A percentile compares a stretch with the other conserved stretches of the same genome.
These are phyloP conservation scores for Numida meleagris DNA, from an alignment of 2,113 vertebrate genomes.

Conservation along the genomic window DNA sequence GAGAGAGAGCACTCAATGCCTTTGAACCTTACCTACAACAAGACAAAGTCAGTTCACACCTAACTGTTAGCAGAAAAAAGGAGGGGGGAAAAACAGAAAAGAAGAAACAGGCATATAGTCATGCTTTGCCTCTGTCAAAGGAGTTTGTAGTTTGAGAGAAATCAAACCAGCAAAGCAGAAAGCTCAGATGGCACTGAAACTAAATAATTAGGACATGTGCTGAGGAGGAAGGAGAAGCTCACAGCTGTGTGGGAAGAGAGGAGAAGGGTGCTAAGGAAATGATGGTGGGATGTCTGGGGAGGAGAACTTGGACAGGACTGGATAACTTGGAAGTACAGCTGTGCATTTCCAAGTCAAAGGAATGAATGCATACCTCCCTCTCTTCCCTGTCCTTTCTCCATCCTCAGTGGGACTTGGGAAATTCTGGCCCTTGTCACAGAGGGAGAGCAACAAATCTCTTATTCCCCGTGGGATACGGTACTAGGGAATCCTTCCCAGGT, in stretches of 20 bases:
- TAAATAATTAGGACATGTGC: neutral
- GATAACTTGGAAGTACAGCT: neutral
- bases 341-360: neutral
- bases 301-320: neutral
- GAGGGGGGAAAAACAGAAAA: neutral
- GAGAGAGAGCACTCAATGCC: constrained; percentile 15
- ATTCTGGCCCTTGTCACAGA: neutral
- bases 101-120: neutral
- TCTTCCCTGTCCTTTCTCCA: neutral
- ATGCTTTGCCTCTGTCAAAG: constrained; percentile 25
- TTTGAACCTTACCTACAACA: constrained; percentile 59
- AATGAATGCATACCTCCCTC: rapidly evolving
- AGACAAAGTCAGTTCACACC: constrained; percentile 36
- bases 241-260: neutral
- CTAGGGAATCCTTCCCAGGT: neutral
- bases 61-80: neutral
- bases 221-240: rapidly evolving
- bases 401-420: neutral
- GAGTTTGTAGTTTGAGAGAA: neutral
- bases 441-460: neutral
- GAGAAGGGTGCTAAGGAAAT: neutral
- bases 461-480: neutral
- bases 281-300: neutral
- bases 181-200: neutral
- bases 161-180: constrained; percentile 42